phyloP scores from a whole-genome alignment of 2,797 vertebrate genomes.

The Bovichtus variegatus region DNA sequence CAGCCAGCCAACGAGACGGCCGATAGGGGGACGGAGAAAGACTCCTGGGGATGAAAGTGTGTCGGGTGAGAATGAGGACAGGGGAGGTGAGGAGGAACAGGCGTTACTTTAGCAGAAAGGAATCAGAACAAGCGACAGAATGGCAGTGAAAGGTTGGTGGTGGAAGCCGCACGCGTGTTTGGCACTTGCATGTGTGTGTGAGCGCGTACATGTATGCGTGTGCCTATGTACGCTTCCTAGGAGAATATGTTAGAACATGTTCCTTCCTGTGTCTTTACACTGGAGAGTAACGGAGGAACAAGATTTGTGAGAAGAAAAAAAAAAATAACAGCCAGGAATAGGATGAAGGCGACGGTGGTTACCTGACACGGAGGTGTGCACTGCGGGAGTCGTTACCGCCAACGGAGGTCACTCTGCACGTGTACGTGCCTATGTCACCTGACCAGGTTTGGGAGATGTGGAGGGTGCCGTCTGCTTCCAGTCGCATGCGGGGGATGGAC shows the following conservation, averaged over 20 bases:
- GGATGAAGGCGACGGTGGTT: constrained; percentile 41
- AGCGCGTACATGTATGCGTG: background rate
- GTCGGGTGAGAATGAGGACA: constrained; percentile 71
- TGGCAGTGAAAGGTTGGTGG: constrained; percentile 3
- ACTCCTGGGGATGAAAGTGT: constrained; percentile 49
- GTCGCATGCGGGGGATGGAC: constrained; percentile 86
- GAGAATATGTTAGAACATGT: constrained; percentile 10
- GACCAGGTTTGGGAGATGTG: constrained; percentile 98
- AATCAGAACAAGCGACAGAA: constrained; percentile 54
- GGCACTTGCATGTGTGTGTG: background rate
- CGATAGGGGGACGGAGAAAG: constrained; percentile 31
- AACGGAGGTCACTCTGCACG: constrained; percentile 92
- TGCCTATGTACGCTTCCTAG: background rate
- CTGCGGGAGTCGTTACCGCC: constrained; percentile 95
- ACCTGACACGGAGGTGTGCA: constrained; percentile 95
- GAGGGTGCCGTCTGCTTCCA: constrained; percentile 90
- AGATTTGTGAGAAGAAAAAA: background rate
- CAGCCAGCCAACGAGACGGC: constrained; percentile 33
- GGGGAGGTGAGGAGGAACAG: constrained; percentile 59
- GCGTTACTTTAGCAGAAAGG: constrained; percentile 64
- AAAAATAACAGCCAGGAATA: constrained; percentile 23
- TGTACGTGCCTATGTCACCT: constrained; percentile 96
- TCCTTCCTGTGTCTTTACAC: constrained; percentile 26
- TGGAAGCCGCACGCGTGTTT: background rate
- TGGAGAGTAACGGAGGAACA: background rate